Base-by-base conservation (phyloP, 1,140 invertebrate species). In the Brachionus rotundiformis region DNA sequence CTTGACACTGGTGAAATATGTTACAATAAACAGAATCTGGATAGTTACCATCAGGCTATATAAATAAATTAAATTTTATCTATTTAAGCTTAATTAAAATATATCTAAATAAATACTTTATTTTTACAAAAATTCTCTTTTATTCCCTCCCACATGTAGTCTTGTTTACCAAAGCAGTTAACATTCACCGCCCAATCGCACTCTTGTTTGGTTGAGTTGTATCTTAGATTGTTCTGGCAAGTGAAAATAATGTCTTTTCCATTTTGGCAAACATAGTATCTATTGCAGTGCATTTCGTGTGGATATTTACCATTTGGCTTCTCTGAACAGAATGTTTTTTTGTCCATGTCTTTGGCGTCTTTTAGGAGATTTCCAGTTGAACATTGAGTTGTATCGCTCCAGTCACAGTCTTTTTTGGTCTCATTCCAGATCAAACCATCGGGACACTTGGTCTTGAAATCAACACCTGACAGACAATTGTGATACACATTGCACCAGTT, bases 121-220 rank as follows among this genome's bases (percentile, higher is more conserved):
- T 61, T 61, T 41, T 71, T 71, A 47, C 81, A 82, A 71, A 82
- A 82, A 16, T 41, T 82, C 23, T 68, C 63, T 27, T 82, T 82
- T 23, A 73, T 68, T 7, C 81, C 81, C 23, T 82, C 81, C 81
- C 81, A 82, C 65, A 82, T 68, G 54, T 82, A 82, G 54, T 82
- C 81, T 3, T 61, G 63, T 49, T 82, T 82, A n/a, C 81, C 81
- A 49, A 47, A 49, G 54, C 81, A 82, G 39, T 82, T 68, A 8
- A 82, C 81, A 59, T 61, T 68, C 1, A 61, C 81, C 19, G 81
- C 81, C 81, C 81, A 82, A 59, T 82, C 81, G 23, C 81, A 82
- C 36, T 82, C 63, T 63, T 73, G 39, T 61, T 82, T 82, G 23
- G 39, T 68, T 1, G 39, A 1, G 23, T 49, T 71, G 27, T 71